Evolutionary conservation across 2,797 vertebrate genomes (phyloP), one percentile per base, ranked within the genome.

Genomic region (Prionace glauca): DNA sequence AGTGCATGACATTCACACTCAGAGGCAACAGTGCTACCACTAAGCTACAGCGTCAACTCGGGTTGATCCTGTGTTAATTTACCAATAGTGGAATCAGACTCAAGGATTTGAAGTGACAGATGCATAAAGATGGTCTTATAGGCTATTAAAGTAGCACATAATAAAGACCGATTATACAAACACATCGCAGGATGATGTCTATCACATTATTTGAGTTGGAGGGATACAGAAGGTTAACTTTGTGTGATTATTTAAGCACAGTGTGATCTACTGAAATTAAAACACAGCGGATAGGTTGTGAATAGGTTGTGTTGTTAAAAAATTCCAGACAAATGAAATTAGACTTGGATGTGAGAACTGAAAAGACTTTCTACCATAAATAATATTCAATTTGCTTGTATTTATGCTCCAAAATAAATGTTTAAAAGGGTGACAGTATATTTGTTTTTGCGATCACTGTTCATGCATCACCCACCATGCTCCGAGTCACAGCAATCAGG

Each of bases 81-180:
- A 1, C 32, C 56, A n/a, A 62, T 4, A 90, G 14, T 62, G 12
- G 14, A 90, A 14, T 62, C 56, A 90, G 56, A 90, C 60, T 62
- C 87, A 32, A n/a, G 1, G 87, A 62, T 32, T 90, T 71, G 20
- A 93, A 93, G 67, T 71, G 91, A 94, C 91, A 94, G 91, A 71
- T 94, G 91, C 69, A 32, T 69, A 71, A 71, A 94, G 91, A 94
- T 92, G 90, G n/a, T 65, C 32, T 90, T 92, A 67, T 65, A 14
- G 26, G n/a, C 60, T 91, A 91, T 65, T 65, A 32, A 62, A 65
- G 29, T 91, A 67, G 32, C 90, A 92, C 62, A 36, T 67, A 92
- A 92, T 92, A 65, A 65, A 92, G 60, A n/a, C 88, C n/a, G 32
- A 67, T 91, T 91, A n/a, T 8, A 92, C 62, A 92, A 62, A 62